Evolutionary conservation across 2,113 vertebrate species (phyloP).

Genomic region (Tenrec ecaudatus): DNA sequence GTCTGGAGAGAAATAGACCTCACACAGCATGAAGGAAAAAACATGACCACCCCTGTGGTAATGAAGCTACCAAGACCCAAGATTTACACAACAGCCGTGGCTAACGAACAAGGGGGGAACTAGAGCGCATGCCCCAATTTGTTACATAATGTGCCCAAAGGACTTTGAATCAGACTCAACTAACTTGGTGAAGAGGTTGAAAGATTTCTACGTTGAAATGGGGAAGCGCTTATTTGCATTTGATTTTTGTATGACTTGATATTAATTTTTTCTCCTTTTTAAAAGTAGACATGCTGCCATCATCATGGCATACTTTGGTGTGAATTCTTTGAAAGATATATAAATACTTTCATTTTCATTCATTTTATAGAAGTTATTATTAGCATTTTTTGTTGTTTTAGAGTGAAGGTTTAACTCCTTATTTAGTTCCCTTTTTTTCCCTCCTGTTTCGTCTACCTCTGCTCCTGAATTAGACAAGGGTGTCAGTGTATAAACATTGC

Average conservation of each 20-base stretch:
- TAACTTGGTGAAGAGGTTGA: not conserved
- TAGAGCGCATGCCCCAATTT: not conserved
- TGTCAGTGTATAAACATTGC: not conserved
- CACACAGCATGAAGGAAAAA: not conserved
- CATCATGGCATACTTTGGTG: not conserved
- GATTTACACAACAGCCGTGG: not conserved
- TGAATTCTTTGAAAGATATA: not conserved
- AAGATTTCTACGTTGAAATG: not conserved
- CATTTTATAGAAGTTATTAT: not conserved
- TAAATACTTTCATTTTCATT: not conserved
- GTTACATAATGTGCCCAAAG: not conserved
- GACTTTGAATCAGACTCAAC: not conserved
- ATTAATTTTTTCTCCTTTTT: slow-evolving; percentile 32
- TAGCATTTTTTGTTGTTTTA: slow-evolving; percentile 2
- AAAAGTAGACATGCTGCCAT: not conserved
- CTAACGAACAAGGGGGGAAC: not conserved
- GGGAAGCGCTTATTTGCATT: not conserved
- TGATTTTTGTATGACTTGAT: not conserved
- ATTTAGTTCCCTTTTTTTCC: not conserved
- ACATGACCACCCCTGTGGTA: not conserved
- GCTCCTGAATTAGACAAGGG: not conserved
- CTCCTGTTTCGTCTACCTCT: not conserved
- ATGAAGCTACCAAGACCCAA: not conserved
- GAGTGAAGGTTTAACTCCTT: not conserved
- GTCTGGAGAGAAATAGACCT: slow-evolving; percentile 5